Evolutionary conservation across 2,113 vertebrate genomes (phyloP).

Genomic region (Misgurnus anguillicaudatus): DNA sequence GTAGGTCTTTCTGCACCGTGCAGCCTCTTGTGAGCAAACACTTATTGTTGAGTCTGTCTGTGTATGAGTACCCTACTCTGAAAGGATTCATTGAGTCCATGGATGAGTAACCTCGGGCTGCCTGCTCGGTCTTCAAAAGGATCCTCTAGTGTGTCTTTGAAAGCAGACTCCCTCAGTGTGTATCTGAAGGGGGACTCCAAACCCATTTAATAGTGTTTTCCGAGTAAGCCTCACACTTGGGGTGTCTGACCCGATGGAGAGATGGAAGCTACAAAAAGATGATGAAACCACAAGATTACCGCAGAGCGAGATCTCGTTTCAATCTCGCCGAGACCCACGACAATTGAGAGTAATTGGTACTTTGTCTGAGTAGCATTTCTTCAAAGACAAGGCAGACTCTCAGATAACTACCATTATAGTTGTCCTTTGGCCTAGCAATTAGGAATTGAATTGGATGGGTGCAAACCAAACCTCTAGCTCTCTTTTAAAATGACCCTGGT

Average conservation of each 20-base stretch:
- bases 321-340: slow-evolving; percentile 36
- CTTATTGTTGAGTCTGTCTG: slow-evolving; percentile 57
- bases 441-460: slow-evolving; percentile 37
- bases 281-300: slow-evolving; percentile 58
- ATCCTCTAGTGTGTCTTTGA: slow-evolving; percentile 51
- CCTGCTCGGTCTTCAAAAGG: slow-evolving; percentile 49
- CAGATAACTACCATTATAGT: slow-evolving; percentile 50
- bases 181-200: slow-evolving; percentile 47
- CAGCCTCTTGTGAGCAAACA: slow-evolving; percentile 65
- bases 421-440: slow-evolving; percentile 54
- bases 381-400: slow-evolving; percentile 46
- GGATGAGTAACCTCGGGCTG: slow-evolving; percentile 49
- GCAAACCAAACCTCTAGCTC: slow-evolving; percentile 39
- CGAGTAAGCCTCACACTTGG: slow-evolving; percentile 47
- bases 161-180: slow-evolving; percentile 50
- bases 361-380: slow-evolving; percentile 54
- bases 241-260: slow-evolving; percentile 48
- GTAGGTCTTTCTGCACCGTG: slow-evolving; percentile 39
- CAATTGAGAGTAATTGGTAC: slow-evolving; percentile 60
- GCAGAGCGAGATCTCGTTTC: slow-evolving; percentile 57
- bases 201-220: slow-evolving; percentile 49
- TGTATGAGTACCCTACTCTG: slow-evolving; percentile 60
- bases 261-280: slow-evolving; percentile 47
- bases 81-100: slow-evolving; percentile 66
- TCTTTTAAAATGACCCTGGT: slow-evolving; percentile 31